phyloP scores from a whole-genome alignment of 2,797 vertebrate species.

The Danio aesculapii region DNA sequence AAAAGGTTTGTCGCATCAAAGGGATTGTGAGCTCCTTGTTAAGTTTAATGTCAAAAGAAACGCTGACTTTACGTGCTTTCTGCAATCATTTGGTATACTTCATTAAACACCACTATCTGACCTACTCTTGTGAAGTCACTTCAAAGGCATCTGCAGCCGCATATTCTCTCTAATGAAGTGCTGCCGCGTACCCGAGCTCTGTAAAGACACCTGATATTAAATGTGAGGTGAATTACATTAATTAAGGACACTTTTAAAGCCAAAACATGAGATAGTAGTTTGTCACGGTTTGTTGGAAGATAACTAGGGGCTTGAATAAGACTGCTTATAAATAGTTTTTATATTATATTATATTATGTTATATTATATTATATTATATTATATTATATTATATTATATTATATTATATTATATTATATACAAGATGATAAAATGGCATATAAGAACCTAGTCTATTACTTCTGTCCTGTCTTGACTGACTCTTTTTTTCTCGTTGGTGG shows the following conservation, averaged over 20 bases:
- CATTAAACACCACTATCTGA: slow-evolving; percentile 73
- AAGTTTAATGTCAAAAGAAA: slow-evolving; percentile 75
- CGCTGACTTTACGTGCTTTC: slow-evolving; percentile 74
- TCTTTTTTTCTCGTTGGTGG: no score
- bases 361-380: no score
- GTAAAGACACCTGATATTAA: slow-evolving; percentile 76
- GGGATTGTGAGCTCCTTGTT: slow-evolving; percentile 73
- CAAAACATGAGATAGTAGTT: slow-evolving; percentile 21
- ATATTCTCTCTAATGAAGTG: slow-evolving; percentile 72
- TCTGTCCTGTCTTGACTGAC: no score
- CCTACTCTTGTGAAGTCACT: slow-evolving; percentile 79
- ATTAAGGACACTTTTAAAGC: slow-evolving; percentile 56
- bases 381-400: no score
- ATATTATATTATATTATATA: no score
- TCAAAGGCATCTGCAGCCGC: slow-evolving; percentile 77
- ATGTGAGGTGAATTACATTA: slow-evolving; percentile 73
- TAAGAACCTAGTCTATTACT: no score
- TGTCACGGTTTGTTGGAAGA: slow-evolving; percentile 12
- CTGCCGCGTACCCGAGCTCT: slow-evolving; percentile 75
- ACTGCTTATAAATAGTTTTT: not conserved
- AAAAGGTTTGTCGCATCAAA: slow-evolving; percentile 77
- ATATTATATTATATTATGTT: no score
- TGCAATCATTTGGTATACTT: slow-evolving; percentile 69
- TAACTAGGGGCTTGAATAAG: not conserved
- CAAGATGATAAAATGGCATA: no score